Evolutionary conservation across 2,113 vertebrate genomes (phyloP), one percentile per base, ranked within the genome.

Genomic region (Origma solitaria): DNA sequence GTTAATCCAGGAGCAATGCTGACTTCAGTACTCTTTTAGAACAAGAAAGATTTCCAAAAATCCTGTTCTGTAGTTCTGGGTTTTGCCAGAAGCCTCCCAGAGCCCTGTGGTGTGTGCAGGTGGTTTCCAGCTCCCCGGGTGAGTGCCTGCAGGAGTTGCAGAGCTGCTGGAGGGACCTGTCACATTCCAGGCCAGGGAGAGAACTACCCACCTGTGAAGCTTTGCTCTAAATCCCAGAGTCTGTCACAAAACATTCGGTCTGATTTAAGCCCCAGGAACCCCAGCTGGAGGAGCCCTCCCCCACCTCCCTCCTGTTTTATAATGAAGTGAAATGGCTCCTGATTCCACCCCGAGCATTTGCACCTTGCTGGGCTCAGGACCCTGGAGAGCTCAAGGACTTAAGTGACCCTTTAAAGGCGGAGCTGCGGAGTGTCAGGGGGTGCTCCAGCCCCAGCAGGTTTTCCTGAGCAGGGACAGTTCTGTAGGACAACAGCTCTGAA

Each of bases 81-180:
- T 30, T 88, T 72, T 78, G 51, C 33, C 3, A 82, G 68, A 50
- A 70, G 18, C 19, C 77, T 61, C 35, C 84, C n/a, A 64, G 0
- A 1, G 31, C 9, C 76, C 10, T 1, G 1, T 24, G 12, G 37
- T 82, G 47, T 19, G 71, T 0, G 0, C n/a, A 44, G n/a, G 30
- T 80, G 50, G 24, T 40, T 90, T 47, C n/a, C 71, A 58, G 53
- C 17, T 19, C 45, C 22, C 47, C 0, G 0, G 30, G 28, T 18
- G n/a, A 83, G 76, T 35, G 75, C 33, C 37, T 78, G 66, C 58
- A 33, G 30, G 19, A 76, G 28, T 62, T 80, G 35, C 51, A 75
- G 81, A 42, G 33, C 38, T 76, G 68, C 75, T 77, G 73, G 50
- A 64, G 33, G 42, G 35, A 3, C 7, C 50, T 38, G 50, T 45